Evolutionary conservation across 2,888 invertebrate species (phyloP), one percentile per base, ranked within the genome.

Genomic region (Pyrocoelia pectoralis): DNA sequence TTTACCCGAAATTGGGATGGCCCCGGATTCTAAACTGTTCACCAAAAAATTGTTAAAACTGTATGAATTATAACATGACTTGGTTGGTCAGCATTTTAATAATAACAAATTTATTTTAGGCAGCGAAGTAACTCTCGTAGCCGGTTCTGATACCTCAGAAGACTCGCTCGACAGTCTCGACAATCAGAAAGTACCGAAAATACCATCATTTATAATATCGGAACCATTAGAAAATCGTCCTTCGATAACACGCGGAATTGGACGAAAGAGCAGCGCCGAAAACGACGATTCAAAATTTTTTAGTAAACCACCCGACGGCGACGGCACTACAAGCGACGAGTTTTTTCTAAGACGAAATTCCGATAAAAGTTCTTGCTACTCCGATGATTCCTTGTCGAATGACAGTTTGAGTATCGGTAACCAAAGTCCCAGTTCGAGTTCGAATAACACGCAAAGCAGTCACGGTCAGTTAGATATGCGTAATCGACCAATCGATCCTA

Each of bases 81-180:
- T n/a, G n/a, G n/a, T n/a, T n/a, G n/a, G n/a, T n/a, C n/a, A n/a
- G n/a, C n/a, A n/a, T n/a, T n/a, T n/a, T n/a, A n/a, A n/a, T n/a
- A n/a, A n/a, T n/a, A n/a, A n/a, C n/a, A 24, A 9, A n/a, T 17
- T 6, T 52, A 15, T 52, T 52, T 12, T 15, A 65, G 97, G 96
- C 0, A 92, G 91, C 4, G 92, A 93, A 80, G 88, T 93, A 0
- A 93, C 93, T 0, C 76, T 93, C 1, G 90, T 93, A 0, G 92
- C 91, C 0, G 84, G 87, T 56, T 87, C 88, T 1, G 91, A 92
- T 0, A 90, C 91, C 0, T 91, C 91, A 0, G 87, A 88, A 66
- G 90, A 90, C 64, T 88, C 88, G 49, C 88, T 89, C 81, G 90
- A 90, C 54, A 87, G 89, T 50, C 76, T 90, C 41, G 90, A 89